Conservation (phyloP, 2,113 vertebrate species). For the Indicator indicator region DNA sequence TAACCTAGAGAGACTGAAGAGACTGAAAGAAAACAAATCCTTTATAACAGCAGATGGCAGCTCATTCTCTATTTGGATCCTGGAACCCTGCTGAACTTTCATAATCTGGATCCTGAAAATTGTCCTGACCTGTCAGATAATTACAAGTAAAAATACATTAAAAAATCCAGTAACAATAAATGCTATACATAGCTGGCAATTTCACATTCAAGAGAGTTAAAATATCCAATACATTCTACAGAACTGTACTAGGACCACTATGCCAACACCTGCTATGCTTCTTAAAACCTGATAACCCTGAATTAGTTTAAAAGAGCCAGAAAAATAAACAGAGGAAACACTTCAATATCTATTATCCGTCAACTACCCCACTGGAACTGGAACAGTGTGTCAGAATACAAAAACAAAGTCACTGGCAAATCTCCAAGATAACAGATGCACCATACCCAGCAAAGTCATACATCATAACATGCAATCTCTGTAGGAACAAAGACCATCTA, state of each 20-base stretch:
- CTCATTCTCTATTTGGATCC: neutral
- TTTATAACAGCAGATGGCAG: neutral
- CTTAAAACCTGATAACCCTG: neutral
- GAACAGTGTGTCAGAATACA: neutral
- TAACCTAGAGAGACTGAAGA: neutral
- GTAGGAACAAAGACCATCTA: neutral
- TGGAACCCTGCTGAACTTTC: neutral
- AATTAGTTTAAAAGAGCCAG: neutral
- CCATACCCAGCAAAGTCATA: neutral
- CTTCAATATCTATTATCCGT: neutral
- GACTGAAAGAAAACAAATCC: neutral
- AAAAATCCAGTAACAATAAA: neutral
- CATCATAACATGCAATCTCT: neutral
- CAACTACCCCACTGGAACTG: neutral
- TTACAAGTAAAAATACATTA: neutral
- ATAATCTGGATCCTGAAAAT: neutral
- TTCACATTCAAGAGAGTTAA: neutral
- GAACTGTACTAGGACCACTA: neutral
- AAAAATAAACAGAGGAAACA: slow-evolving; percentile 16
- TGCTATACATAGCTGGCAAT: neutral
- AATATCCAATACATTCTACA: neutral
- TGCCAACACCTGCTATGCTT: neutral
- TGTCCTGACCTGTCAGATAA: neutral
- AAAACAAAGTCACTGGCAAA: slow-evolving; percentile 1
- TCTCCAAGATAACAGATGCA: slow-evolving; percentile 15